These are phyloP conservation scores for Polydesmus complanatus DNA, from an alignment of 2,888 invertebrate genomes.

Conservation along the genomic window DNA sequence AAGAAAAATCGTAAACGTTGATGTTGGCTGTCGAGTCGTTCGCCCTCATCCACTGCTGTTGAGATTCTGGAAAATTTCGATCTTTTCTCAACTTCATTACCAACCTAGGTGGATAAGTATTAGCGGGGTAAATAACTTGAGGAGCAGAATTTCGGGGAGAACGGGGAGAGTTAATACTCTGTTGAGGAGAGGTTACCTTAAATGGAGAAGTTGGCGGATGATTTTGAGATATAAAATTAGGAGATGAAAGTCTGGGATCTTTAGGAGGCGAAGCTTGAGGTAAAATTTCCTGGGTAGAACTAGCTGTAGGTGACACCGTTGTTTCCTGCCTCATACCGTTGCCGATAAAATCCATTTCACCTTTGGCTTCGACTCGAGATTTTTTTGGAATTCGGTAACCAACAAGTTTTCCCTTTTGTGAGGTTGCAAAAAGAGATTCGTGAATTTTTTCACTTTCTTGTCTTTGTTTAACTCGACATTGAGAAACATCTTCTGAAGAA, in stretches of 20 bases:
- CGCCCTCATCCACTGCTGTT: constrained; percentile 14
- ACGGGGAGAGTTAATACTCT: neutral
- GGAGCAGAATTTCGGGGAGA: neutral
- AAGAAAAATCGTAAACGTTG: constrained; percentile 8
- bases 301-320: neutral
- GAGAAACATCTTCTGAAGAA: neutral
- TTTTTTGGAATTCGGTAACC: constrained; percentile 16
- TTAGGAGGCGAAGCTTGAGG: neutral
- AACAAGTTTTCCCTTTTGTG: constrained; percentile 6
- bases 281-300: neutral
- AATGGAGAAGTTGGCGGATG: neutral
- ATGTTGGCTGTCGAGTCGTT: neutral
- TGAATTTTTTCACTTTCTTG: constrained; percentile 16
- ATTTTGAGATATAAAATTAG: neutral
- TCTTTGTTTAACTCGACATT: constrained; percentile 9
- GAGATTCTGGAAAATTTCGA: constrained; percentile 16
- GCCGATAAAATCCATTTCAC: neutral
- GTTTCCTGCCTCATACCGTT: neutral
- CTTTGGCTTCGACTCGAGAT: constrained; percentile 5
- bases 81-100: constrained; percentile 18
- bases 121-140: neutral
- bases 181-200: neutral
- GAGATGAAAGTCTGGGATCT: neutral
- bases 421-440: constrained; percentile 15
- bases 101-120: constrained; percentile 14